phyloP scores from a whole-genome alignment of 2,888 invertebrate genomes.

The Dryobota labecula region DNA sequence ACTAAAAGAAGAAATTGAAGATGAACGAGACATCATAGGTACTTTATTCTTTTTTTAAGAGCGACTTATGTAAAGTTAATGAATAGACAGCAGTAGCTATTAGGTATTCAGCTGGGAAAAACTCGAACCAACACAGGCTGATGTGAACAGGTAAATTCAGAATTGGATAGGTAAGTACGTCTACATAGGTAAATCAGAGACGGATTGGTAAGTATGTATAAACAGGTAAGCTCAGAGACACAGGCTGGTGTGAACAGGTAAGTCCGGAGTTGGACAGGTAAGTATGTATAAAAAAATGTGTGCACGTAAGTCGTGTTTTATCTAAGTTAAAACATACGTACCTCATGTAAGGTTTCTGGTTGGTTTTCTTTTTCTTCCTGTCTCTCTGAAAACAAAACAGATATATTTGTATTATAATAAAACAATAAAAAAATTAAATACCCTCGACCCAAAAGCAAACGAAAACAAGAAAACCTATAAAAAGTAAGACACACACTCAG shows the following conservation, averaged over 20 bases:
- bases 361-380: constrained; percentile 52
- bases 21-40: constrained; percentile 52
- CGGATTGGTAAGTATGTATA: constrained; percentile 19
- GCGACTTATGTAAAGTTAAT: constrained; percentile 54
- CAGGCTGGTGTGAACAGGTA: constrained; percentile 29
- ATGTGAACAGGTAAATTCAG: constrained; percentile 30
- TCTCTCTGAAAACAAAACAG: constrained; percentile 38
- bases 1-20: constrained; percentile 51
- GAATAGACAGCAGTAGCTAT: constrained; percentile 52
- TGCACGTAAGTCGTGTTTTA: constrained; percentile 34
- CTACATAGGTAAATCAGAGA: no score
- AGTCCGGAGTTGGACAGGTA: constrained; percentile 12
- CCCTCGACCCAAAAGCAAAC: constrained; percentile 21
- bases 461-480: constrained; percentile 19
- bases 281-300: constrained; percentile 19
- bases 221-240: no score
- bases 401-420: constrained; percentile 40
- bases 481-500: constrained; percentile 19
- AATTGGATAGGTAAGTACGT: constrained; percentile 19
- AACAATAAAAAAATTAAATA: constrained; percentile 16
- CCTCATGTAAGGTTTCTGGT: constrained; percentile 52
- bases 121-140: constrained; percentile 16
- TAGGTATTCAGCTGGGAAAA: constrained; percentile 50
- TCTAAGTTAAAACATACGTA: constrained; percentile 44
- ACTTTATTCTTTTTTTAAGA: constrained; percentile 51